These are phyloP conservation scores for Sinotaia quadrata DNA, from an alignment of 2,888 invertebrate species.

Conservation along the genomic window DNA sequence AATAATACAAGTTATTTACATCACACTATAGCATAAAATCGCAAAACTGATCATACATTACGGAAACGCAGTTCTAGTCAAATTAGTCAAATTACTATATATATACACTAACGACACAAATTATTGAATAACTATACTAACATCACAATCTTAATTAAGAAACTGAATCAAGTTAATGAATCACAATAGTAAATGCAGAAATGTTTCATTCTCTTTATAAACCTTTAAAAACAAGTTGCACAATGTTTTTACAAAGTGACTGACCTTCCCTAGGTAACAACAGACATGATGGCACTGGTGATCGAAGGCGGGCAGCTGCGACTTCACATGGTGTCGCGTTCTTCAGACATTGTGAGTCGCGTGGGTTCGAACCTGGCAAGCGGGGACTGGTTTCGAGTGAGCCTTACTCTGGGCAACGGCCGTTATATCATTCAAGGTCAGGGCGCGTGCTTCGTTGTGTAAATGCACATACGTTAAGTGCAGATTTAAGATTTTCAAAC, in stretches of 20 bases:
- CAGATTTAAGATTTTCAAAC: too few relatives aligned
- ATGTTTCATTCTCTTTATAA: not conserved
- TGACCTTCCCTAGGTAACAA: conserved; percentile 44
- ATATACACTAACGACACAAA: not conserved
- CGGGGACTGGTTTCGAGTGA: conserved; percentile 60
- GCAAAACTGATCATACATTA: not conserved
- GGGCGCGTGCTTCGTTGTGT: not conserved
- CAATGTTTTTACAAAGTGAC: not conserved
- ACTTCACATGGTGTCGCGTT: conserved; percentile 51
- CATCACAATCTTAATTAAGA: too few relatives aligned
- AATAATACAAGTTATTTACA: too few relatives aligned
- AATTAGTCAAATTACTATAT: not conserved
- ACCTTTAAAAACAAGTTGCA: not conserved
- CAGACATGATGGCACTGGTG: conserved; percentile 51
- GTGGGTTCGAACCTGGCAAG: conserved; percentile 48
- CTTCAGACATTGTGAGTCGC: conserved; percentile 41
- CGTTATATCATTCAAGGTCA: conserved; percentile 51
- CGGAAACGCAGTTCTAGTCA: not conserved
- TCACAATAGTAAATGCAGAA: too few relatives aligned
- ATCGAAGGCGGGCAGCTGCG: conserved; percentile 52
- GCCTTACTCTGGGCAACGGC: conserved; percentile 43
- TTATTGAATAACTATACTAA: not conserved
- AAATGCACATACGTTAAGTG: too few relatives aligned
- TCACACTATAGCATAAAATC: not conserved
- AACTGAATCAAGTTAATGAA: too few relatives aligned